Base-by-base conservation (phyloP, 2,888 invertebrate species). In the Cerceris rybyensis region DNA sequence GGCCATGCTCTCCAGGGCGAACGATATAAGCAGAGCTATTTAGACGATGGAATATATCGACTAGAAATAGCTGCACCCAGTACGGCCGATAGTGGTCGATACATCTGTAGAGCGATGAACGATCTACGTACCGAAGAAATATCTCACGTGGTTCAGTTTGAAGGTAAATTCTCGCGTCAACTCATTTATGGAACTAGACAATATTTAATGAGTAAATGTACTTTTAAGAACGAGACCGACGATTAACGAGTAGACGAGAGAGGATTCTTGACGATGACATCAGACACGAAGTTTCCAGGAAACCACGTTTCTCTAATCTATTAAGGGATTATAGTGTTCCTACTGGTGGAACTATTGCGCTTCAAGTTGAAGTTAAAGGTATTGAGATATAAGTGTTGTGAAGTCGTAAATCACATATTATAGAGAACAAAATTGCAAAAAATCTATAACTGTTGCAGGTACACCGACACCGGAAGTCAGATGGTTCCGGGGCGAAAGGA, bases 321-420 rank as follows among this genome's bases (percentile, higher is more conserved):
- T 91, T 97, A 39, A 94, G 95, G 0, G 96, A 97, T 88, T 95
- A 96, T 88, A 94, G 95, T 69, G 96, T 97, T 0, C 95, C 96
- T 5, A 93, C 94, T 73, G 97, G 97, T 0, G 97, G 97, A 50
- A 96, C 96, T 0, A 95, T 97, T 77, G 97, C 97, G 4, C 94
- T 97, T 17, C 96, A 97, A 91, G 96, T 97, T 0, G 96, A 97
- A 91, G 95, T 96, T 49, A 95, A 95, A 90, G 96, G 96, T 88
- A 93, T 41, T 8, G 1, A 50, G n/a, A 7, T 11, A 1, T 41
- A 0, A 49, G 42, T 14, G 13, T 8, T 2, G 13, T 11, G 17
- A n/a, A 14, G 11, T 41, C 16, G 11, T 49, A 49, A 39, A 8
- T 14, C 9, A 17, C 9, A 16, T 9, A 49, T 49, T 6, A 49